These are phyloP conservation scores for Phalacrocorax aristotelis DNA, from an alignment of 2,113 vertebrate species.

Conservation along the genomic window DNA sequence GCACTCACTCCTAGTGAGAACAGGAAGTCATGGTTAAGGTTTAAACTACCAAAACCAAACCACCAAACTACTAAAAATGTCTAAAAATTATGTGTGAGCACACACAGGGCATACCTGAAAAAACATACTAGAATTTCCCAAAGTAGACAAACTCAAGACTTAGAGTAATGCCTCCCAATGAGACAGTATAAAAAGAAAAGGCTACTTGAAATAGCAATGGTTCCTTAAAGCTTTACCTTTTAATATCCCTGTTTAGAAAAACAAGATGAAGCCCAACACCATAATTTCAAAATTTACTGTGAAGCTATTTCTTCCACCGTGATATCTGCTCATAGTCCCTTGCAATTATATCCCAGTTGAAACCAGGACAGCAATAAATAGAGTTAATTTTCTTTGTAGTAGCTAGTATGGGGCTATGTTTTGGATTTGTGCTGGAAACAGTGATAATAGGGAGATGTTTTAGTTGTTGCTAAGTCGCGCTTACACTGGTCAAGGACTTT, in stretches of 20 bases:
- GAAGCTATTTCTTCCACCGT: background rate
- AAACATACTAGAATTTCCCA: background rate
- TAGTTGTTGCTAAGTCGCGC: too few species aligned
- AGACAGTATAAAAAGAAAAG: background rate
- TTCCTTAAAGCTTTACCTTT: background rate
- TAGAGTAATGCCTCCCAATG: background rate
- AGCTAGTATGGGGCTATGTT: too few species aligned
- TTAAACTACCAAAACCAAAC: background rate
- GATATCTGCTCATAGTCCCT: background rate
- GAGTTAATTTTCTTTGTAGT: too few species aligned
- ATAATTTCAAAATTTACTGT: background rate
- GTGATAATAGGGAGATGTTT: too few species aligned
- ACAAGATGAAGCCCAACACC: background rate
- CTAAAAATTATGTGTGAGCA: background rate
- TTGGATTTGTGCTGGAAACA: too few species aligned
- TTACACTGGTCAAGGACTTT: too few species aligned
- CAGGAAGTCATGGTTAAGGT: background rate
- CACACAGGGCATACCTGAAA: background rate
- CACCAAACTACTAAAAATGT: background rate
- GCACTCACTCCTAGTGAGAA: background rate
- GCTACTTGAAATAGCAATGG: background rate
- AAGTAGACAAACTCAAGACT: background rate
- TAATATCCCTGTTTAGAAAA: background rate
- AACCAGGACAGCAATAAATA: too few species aligned
- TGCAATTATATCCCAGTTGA: background rate